Base-by-base conservation (phyloP, 2,888 invertebrate genomes). In the Hirtodrosophila confusa region DNA sequence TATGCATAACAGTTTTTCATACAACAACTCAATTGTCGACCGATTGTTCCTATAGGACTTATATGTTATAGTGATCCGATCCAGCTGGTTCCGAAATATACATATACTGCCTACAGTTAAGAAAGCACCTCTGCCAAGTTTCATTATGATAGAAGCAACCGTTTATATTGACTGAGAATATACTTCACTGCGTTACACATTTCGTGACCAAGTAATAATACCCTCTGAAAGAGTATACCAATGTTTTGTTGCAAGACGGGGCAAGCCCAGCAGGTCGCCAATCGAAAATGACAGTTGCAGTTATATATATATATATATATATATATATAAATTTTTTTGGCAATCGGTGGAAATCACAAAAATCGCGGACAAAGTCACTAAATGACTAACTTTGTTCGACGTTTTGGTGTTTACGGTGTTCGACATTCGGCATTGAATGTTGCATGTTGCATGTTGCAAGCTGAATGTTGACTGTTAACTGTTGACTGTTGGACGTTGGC, bases 281-380 rank as follows among this genome's bases (percentile, higher is more conserved):
- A 80, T 85, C 75, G 75, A 82, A 88, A 90, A 85, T 88, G 86
- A 89, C 88, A 89, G 87, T 83, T 88, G 88, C 82, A 87, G 88
- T 78, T 85, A 75, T 85, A 80, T 78, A 29, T 56, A 44, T 56
- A 56, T 43, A 58, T 55, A 31, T 85, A 75, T 85, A 80, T 78
- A 29, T 56, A 44, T 56, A 56, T 43, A 58, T 55, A 31, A n/a
- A n/a, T n/a, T 40, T 69, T 61, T 48, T 61, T 17, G 78, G 51
- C 69, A 66, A 69, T 82, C 72, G 67, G 50, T 64, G 58, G 23
- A 64, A 65, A 71, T 70, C 65, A 63, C 29, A 29, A 47, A 63
- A 58, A 48, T 56, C 63, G 47, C 57, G 45, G 70, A 69, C 78
- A 72, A 75, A 85, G 80, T 62, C 75, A 56, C 69, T 82, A 70